Conservation (phyloP, 2,888 invertebrate species). For the Unio pictorum region DNA sequence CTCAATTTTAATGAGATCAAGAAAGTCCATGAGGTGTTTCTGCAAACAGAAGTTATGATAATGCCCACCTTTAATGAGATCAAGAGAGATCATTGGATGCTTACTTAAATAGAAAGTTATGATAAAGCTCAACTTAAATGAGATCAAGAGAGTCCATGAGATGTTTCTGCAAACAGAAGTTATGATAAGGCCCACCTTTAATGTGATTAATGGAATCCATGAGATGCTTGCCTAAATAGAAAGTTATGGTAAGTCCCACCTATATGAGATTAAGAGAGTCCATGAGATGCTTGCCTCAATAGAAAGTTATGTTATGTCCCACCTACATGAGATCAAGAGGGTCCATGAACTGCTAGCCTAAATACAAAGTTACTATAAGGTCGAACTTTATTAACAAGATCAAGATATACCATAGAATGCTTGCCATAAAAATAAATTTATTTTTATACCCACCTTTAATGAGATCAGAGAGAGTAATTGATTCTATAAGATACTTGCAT, state of each 20-base stretch:
- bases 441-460: constrained; percentile 77
- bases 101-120: constrained; percentile 73
- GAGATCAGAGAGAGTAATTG: constrained; percentile 81
- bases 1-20: constrained; percentile 79
- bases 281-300: constrained; percentile 78
- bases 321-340: constrained; percentile 81
- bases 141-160: constrained; percentile 83
- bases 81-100: constrained; percentile 80
- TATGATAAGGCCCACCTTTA: constrained; percentile 47
- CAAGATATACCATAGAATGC: constrained; percentile 80
- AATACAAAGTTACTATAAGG: constrained; percentile 71
- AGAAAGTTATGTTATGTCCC: constrained; percentile 59
- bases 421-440: constrained; percentile 73
- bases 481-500: constrained; percentile 77
- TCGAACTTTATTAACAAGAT: constrained; percentile 87
- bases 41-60: constrained; percentile 69
- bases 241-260: constrained; percentile 76
- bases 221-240: no score
- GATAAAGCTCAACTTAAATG: constrained; percentile 78
- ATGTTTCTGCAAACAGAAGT: constrained; percentile 73
- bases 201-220: no score
- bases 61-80: constrained; percentile 82
- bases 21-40: constrained; percentile 81
- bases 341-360: constrained; percentile 81
- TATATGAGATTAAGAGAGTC: constrained; percentile 84